A percentile compares a stretch with the other conserved stretches of the same genome.
phyloP scores from a whole-genome alignment of 1,140 invertebrate species.

The Palaemon carinicauda region DNA sequence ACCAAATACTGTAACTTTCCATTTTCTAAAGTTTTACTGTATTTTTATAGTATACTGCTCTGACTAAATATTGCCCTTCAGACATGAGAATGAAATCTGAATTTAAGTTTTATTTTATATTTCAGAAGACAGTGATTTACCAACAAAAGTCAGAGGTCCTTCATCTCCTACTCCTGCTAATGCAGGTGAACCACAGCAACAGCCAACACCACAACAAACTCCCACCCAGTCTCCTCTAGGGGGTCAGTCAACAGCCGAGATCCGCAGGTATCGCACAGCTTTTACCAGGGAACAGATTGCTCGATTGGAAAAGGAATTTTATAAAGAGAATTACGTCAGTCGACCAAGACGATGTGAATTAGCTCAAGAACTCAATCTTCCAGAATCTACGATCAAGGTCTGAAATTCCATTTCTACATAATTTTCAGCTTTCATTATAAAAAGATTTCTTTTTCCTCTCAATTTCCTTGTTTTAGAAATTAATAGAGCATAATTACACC shows the following conservation, averaged over 20 bases:
- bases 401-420: no score
- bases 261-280: slow-evolving; percentile 89
- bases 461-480: background rate
- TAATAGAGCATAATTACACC: no score
- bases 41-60: no score
- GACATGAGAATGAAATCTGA: no score
- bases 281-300: slow-evolving; percentile 95
- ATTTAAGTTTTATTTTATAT: no score
- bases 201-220: background rate
- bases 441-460: no score
- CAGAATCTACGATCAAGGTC: slow-evolving; percentile 99
- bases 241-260: slow-evolving; percentile 39
- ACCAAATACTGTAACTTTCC: no score
- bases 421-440: no score
- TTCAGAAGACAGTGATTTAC: background rate
- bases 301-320: slow-evolving; percentile 96
- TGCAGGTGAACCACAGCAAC: background rate
- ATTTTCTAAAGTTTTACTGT: no score
- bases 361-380: slow-evolving; percentile 89
- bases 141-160: background rate
- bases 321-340: slow-evolving; percentile 97
- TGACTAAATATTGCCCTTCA: no score
- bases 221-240: background rate
- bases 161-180: background rate
- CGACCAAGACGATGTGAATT: slow-evolving; percentile 93